Evolutionary conservation across 2,113 vertebrate genomes (phyloP).

Genomic region (Ahaetulla prasina): DNA sequence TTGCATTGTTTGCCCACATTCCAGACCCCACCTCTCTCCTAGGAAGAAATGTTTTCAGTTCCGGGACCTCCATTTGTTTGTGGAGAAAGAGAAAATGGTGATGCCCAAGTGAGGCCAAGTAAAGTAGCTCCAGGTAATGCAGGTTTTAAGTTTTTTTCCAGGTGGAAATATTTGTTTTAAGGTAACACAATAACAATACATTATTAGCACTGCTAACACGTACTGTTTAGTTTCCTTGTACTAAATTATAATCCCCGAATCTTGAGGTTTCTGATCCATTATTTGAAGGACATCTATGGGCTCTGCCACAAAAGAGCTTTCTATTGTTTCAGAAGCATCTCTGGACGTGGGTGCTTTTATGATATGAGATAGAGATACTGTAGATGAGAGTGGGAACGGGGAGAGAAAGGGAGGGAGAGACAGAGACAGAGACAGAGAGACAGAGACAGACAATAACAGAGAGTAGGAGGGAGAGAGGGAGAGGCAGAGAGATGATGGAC

Average conservation of each 20-base stretch:
- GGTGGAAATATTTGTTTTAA: background rate
- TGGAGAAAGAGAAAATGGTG: background rate
- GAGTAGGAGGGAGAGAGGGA: too few species aligned
- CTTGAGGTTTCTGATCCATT: background rate
- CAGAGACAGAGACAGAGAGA: background rate
- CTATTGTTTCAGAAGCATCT: background rate
- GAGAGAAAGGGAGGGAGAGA: too few species aligned
- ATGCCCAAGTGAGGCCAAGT: background rate
- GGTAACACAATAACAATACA: background rate
- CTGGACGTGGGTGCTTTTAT: background rate
- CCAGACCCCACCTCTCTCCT: background rate
- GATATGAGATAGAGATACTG: background rate
- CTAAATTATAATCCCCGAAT: background rate
- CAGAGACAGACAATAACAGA: too few species aligned
- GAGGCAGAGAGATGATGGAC: too few species aligned
- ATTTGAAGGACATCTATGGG: background rate
- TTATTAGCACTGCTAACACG: background rate
- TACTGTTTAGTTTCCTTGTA: background rate
- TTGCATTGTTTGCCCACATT: background rate
- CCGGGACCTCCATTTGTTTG: background rate
- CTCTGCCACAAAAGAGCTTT: background rate
- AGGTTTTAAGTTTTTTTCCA: background rate
- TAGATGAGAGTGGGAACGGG: background rate
- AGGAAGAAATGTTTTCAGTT: background rate
- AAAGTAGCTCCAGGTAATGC: background rate